Conservation (phyloP, 1,140 invertebrate genomes). For the Drosophila simulans region DNA sequence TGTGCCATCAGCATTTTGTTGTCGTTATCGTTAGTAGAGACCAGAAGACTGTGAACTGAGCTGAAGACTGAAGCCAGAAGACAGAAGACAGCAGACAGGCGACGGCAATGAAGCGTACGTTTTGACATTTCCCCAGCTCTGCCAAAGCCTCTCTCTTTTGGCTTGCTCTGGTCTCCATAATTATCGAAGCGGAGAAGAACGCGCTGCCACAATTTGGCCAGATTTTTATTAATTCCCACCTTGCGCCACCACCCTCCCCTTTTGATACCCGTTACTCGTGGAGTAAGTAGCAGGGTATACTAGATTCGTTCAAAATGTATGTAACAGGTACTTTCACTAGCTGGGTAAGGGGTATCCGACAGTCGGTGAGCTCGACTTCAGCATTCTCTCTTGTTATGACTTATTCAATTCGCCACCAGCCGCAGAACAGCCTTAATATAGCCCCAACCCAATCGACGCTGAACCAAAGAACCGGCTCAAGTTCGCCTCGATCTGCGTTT, state of each 20-base stretch:
- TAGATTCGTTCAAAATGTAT: no score
- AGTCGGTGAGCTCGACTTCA: no score
- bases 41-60: slow-evolving; percentile 8
- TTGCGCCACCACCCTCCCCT: slow-evolving; percentile 6
- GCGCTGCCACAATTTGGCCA: slow-evolving; percentile 38
- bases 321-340: no score
- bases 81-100: slow-evolving; percentile 12
- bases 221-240: slow-evolving; percentile 62
- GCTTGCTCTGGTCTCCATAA: slow-evolving; percentile 60
- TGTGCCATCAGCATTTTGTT: slow-evolving; percentile 79
- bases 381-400: slow-evolving; percentile 42
- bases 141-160: slow-evolving; percentile 47
- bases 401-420: slow-evolving; percentile 65
- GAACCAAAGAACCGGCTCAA: slow-evolving; percentile 40
- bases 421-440: slow-evolving; percentile 22
- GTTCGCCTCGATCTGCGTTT: slow-evolving; percentile 64
- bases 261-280: slow-evolving; percentile 4
- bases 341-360: no score
- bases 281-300: no score
- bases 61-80: slow-evolving; percentile 1
- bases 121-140: slow-evolving; percentile 67
- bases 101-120: slow-evolving; percentile 71
- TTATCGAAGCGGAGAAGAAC: slow-evolving; percentile 36
- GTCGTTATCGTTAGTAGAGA: slow-evolving; percentile 73
- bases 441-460: slow-evolving; percentile 1